Conservation (phyloP, 2,888 invertebrate species). For the Tenthredo notha region DNA sequence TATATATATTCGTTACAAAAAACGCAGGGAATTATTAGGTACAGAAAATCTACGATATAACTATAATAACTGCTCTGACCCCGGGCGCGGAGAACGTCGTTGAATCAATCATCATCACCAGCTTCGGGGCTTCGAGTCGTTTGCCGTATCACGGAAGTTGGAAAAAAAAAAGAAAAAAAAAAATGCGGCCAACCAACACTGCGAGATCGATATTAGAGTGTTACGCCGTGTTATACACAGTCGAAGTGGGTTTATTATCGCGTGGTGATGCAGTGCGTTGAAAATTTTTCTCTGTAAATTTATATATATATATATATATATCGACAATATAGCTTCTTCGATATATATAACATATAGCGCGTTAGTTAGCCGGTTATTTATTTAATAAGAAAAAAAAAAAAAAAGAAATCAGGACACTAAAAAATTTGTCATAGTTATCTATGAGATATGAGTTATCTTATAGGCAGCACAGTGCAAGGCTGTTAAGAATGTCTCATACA, state of each 20-base stretch:
- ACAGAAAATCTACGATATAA: conserved; percentile 2
- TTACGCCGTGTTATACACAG: not conserved
- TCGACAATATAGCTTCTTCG: not conserved
- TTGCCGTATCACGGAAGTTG: conserved; percentile 31
- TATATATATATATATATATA: too few relatives aligned
- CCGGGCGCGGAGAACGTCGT: not conserved
- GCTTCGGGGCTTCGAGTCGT: conserved; percentile 24
- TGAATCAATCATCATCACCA: conserved; percentile 29
- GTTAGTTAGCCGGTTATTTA: conserved; percentile 23
- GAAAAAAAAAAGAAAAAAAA: not conserved
- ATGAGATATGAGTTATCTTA: conserved; percentile 29
- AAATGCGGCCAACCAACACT: conserved; percentile 32
- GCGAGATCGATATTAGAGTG: not conserved
- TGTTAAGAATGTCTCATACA: conserved; percentile 3
- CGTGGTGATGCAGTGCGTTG: conserved; percentile 1
- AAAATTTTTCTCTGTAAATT: conserved; percentile 17
- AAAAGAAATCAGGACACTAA: conserved; percentile 32
- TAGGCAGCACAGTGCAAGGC: conserved; percentile 17
- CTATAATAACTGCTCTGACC: not conserved
- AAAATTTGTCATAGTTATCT: conserved; percentile 38
- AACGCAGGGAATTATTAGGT: not conserved
- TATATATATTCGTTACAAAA: not conserved
- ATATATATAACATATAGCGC: not conserved
- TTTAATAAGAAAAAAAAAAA: conserved; percentile 6
- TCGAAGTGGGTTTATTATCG: conserved; percentile 2